These are phyloP conservation scores for Linyphia triangularis DNA, from an alignment of 2,888 invertebrate species.

Conservation along the genomic window DNA sequence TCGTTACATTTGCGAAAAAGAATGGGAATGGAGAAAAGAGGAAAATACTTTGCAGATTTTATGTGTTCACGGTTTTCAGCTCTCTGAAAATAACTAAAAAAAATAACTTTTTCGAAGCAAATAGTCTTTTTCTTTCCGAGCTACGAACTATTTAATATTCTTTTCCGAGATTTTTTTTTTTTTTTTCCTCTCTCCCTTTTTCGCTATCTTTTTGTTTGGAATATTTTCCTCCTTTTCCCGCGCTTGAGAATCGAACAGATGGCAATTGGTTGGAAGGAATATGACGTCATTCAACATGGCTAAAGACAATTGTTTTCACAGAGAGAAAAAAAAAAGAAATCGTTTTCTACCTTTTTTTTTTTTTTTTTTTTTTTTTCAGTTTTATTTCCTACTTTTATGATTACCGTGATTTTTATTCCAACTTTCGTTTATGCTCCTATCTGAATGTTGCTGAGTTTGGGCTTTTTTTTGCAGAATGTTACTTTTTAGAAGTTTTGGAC, in stretches of 20 bases:
- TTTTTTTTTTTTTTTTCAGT: conserved; percentile 19
- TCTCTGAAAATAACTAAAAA: conserved; percentile 11
- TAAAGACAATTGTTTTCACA: conserved; percentile 44
- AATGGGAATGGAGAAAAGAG: conserved; percentile 14
- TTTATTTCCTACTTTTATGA: conserved; percentile 9
- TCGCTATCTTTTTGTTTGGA: conserved; percentile 36
- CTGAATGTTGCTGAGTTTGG: conserved; percentile 53
- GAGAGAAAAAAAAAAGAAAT: not conserved
- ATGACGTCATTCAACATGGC: conserved; percentile 68
- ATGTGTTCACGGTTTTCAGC: conserved; percentile 32
- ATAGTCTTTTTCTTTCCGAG: not conserved
- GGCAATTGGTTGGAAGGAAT: conserved; percentile 68
- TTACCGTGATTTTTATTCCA: conserved; percentile 49
- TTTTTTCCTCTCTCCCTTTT: conserved; percentile 27
- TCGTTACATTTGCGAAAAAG: conserved; percentile 33
- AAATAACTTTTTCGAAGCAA: conserved; percentile 25
- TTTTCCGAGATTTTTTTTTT: conserved; percentile 26
- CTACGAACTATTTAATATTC: conserved; percentile 68
- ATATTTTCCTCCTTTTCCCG: conserved; percentile 41
- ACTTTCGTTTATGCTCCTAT: conserved; percentile 25
- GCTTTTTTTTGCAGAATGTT: not conserved
- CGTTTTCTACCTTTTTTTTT: conserved; percentile 52
- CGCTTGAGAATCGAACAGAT: conserved; percentile 68
- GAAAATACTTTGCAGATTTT: conserved; percentile 45
- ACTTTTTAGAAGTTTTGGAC: not conserved